Percentiles rank a stretch among this genome's conserved stretches.
These are phyloP conservation scores for Chalcosyrphus nemorum DNA, from an alignment of 2,888 invertebrate species.

Conservation along the genomic window DNA sequence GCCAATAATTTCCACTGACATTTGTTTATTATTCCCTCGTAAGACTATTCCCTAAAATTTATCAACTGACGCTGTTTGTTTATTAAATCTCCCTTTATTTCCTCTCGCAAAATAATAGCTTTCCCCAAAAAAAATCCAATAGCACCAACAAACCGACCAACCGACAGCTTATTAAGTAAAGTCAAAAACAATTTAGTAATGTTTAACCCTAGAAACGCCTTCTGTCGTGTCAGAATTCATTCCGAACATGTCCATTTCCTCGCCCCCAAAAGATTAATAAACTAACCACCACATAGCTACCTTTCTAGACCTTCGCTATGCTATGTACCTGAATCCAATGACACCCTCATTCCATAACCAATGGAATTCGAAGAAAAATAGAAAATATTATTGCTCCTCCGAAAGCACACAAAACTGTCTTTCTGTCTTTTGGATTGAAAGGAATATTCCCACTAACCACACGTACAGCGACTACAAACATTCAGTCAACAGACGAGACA, in stretches of 20 bases:
- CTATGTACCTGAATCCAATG: not conserved
- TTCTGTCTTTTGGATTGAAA: slow-evolving; percentile 34
- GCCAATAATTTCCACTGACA: no score
- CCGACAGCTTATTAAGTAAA: slow-evolving; percentile 54
- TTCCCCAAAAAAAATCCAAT: not conserved
- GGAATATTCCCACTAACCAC: slow-evolving; percentile 30
- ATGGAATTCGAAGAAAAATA: slow-evolving; percentile 19
- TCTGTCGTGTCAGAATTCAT: slow-evolving; percentile 59
- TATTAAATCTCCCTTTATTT: not conserved
- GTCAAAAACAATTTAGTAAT: slow-evolving; percentile 64
- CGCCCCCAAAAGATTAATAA: slow-evolving; percentile 56
- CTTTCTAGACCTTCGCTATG: no score
- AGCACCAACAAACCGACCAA: not conserved
- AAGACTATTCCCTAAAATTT: not conserved
- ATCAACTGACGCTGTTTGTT: slow-evolving; percentile 2
- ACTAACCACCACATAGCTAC: slow-evolving; percentile 38
- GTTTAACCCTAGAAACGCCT: slow-evolving; percentile 5
- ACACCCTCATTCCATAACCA: slow-evolving; percentile 7
- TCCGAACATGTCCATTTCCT: slow-evolving; percentile 46
- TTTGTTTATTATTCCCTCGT: not conserved
- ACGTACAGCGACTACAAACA: slow-evolving; percentile 57
- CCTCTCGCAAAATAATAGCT: not conserved
- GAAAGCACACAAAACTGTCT: slow-evolving; percentile 52
- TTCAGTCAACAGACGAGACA: slow-evolving; percentile 59
- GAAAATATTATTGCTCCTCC: slow-evolving; percentile 64